These are phyloP conservation scores for Plemyria rubiginata DNA, from an alignment of 2,888 invertebrate species.

Conservation along the genomic window DNA sequence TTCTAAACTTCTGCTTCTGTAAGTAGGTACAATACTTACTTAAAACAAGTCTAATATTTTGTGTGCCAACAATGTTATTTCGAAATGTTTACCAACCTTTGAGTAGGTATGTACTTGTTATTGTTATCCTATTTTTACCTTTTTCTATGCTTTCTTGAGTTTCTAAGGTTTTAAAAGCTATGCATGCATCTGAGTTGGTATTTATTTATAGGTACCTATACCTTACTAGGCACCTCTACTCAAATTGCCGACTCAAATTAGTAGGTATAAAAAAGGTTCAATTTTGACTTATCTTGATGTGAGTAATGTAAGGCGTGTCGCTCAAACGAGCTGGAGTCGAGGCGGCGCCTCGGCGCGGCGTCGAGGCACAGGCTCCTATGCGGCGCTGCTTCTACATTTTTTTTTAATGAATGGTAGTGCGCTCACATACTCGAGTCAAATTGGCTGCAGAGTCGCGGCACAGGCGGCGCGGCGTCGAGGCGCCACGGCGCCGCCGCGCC, in stretches of 20 bases:
- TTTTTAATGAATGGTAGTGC: no score
- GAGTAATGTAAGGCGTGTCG: constrained; percentile 2
- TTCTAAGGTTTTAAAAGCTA: constrained; percentile 10
- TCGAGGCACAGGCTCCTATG: no score
- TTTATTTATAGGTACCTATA: no score
- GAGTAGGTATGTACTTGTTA: constrained; percentile 29
- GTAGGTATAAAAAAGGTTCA: constrained; percentile 21
- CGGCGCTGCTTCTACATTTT: no score
- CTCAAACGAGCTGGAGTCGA: no score
- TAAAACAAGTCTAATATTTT: constrained; percentile 31
- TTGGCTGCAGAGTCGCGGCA: no score
- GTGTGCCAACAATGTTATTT: constrained; percentile 51
- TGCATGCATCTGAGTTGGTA: neutral
- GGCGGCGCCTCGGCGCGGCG: no score
- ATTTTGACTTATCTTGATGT: constrained; percentile 31
- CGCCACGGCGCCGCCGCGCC: no score
- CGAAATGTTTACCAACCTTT: constrained; percentile 25
- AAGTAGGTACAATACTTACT: no score
- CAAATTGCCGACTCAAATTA: neutral
- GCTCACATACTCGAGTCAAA: no score
- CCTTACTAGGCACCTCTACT: neutral
- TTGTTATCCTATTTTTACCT: constrained; percentile 29
- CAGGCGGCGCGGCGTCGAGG: no score
- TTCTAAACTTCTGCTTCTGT: no score
- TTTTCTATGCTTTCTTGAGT: constrained; percentile 17